Conservation (phyloP, 2,113 vertebrate genomes). For the Psilopsiagon aurifrons region DNA sequence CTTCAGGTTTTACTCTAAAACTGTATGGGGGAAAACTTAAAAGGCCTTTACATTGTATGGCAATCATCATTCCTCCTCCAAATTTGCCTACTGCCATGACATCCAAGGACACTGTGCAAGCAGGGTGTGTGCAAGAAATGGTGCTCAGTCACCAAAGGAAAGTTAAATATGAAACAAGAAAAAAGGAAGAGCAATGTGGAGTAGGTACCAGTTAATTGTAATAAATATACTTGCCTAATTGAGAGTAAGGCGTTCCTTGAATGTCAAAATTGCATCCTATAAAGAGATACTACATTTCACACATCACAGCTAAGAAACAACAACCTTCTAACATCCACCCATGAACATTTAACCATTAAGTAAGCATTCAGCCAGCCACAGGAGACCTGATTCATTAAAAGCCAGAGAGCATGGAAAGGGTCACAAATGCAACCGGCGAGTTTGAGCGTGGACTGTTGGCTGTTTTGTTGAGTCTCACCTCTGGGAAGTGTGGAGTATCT, state of each 20-base stretch:
- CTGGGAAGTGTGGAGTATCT: background rate
- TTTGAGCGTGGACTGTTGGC: background rate
- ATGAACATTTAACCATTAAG: background rate
- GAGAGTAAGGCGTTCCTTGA: conserved; percentile 80
- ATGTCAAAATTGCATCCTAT: conserved; percentile 82
- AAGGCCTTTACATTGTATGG: background rate
- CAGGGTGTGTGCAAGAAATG: background rate
- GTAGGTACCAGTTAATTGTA: background rate
- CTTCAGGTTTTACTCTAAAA: background rate
- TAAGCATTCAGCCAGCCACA: background rate
- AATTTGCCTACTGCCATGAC: background rate
- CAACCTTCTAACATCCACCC: conserved; percentile 1
- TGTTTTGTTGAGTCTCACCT: background rate
- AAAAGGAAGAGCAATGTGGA: background rate
- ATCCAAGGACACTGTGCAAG: background rate
- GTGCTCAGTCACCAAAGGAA: background rate
- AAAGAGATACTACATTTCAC: conserved; percentile 81
- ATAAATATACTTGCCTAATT: conserved; percentile 81
- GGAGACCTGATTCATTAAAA: conserved; percentile 71
- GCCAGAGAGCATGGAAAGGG: conserved; percentile 4
- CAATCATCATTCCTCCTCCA: background rate
- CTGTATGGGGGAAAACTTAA: fast-evolving
- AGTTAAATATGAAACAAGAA: background rate
- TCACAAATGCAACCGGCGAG: background rate
- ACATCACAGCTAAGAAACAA: conserved; percentile 69